These are phyloP conservation scores for Platichthys stellatus DNA, from an alignment of 2,113 vertebrate genomes.

Conservation along the genomic window DNA sequence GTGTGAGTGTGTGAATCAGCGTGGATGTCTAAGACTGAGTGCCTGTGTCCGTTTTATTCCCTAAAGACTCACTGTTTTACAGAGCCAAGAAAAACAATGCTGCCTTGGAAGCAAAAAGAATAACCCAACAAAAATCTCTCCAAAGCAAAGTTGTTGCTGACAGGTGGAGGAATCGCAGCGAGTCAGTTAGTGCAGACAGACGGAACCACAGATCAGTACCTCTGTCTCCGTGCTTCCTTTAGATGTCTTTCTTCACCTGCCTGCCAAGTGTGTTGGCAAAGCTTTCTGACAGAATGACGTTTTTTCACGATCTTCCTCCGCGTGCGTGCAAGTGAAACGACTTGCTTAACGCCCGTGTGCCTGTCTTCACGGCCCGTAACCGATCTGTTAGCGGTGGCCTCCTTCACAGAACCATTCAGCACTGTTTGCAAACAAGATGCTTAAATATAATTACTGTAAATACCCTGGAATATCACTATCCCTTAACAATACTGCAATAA, in stretches of 20 bases:
- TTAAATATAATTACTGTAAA: background rate
- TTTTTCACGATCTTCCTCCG: constrained; percentile 16
- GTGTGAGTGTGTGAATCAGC: constrained; percentile 34
- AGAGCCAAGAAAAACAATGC: constrained; percentile 76
- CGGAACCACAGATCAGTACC: constrained; percentile 75
- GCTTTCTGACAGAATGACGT: constrained; percentile 61
- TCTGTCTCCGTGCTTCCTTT: constrained; percentile 59
- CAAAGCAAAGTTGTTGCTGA: constrained; percentile 60
- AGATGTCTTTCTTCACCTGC: constrained; percentile 71
- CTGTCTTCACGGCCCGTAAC: constrained; percentile 16
- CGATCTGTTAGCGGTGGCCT: constrained; percentile 9
- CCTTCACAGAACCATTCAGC: background rate
- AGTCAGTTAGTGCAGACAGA: constrained; percentile 75
- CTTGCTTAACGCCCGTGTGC: constrained; percentile 30
- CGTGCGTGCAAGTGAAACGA: constrained; percentile 31
- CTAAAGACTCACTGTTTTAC: constrained; percentile 62
- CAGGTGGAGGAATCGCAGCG: constrained; percentile 71
- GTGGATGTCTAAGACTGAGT: constrained; percentile 52
- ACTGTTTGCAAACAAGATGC: background rate
- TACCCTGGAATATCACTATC: background rate
- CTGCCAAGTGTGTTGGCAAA: constrained; percentile 64
- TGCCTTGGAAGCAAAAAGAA: constrained; percentile 52
- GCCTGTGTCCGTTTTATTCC: constrained; percentile 75
- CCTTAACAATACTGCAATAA: background rate
- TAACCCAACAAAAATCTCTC: constrained; percentile 16